These are phyloP conservation scores for Tetranychus urticae DNA, from an alignment of 1,140 invertebrate genomes.

Conservation along the genomic window DNA sequence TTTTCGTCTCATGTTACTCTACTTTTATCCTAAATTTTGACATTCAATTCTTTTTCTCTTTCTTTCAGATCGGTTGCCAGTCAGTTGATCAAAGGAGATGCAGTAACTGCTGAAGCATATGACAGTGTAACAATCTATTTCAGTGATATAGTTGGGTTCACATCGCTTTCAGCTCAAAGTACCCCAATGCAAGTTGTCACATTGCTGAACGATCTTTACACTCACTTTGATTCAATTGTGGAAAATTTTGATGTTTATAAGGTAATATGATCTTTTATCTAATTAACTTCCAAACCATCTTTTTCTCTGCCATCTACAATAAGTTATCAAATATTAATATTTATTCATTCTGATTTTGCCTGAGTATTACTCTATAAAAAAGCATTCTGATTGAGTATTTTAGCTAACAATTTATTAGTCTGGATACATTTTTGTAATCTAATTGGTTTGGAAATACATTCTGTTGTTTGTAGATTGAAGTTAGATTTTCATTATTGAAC, in stretches of 20 bases:
- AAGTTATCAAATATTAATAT: no score
- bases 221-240: conserved; percentile 76
- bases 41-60: conserved; percentile 41
- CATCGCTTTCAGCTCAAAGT: conserved; percentile 73
- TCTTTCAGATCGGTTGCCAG: conserved; percentile 28
- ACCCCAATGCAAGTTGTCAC: conserved; percentile 74
- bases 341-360: no score
- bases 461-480: background rate
- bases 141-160: conserved; percentile 96
- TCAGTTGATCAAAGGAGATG: conserved; percentile 53
- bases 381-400: no score
- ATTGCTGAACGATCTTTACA: conserved; percentile 85
- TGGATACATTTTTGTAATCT: no score
- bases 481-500: background rate
- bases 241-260: conserved; percentile 27
- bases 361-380: no score
- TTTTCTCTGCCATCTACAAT: no score
- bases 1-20: background rate
- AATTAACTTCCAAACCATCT: no score
- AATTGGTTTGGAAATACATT: no score
- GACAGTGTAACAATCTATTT: conserved; percentile 89
- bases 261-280: no score
- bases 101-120: conserved; percentile 80
- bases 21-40: conserved; percentile 14
- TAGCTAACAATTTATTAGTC: no score